Conservation (phyloP, 2,888 invertebrate genomes). For the Terebella lapidaria region DNA sequence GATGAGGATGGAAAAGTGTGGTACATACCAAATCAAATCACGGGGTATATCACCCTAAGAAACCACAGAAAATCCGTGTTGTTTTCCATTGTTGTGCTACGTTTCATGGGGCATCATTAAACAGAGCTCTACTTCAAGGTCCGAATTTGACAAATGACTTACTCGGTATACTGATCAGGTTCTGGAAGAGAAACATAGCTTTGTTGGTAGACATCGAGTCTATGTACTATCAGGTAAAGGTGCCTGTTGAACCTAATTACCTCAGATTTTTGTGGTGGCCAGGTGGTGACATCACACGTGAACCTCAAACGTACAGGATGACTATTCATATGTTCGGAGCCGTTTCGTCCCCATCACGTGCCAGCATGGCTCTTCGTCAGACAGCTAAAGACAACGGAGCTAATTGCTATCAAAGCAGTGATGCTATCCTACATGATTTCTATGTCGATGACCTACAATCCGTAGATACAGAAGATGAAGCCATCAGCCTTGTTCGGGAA, state of each 20-base stretch:
- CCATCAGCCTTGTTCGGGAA: neutral
- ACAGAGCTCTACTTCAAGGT: no score
- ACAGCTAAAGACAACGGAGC: no score
- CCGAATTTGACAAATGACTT: no score
- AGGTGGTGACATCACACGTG: no score
- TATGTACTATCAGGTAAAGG: neutral
- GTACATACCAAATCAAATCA: neutral
- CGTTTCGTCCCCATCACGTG: neutral
- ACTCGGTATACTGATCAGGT: no score
- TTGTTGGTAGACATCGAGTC: neutral
- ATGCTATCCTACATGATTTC: neutral
- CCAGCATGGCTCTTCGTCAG: neutral
- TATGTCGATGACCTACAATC: neutral
- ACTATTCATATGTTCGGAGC: neutral
- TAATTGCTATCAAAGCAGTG: no score
- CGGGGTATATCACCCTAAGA: neutral
- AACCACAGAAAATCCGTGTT: neutral
- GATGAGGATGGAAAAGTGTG: neutral
- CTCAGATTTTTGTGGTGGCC: neutral
- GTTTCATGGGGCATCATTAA: neutral
- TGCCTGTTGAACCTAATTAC: neutral
- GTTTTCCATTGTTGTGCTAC: neutral
- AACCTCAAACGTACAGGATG: no score
- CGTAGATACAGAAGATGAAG: neutral
- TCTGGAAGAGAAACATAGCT: neutral